A percentile compares a stretch with the other conserved stretches of the same genome.
Evolutionary conservation across 1,140 invertebrate genomes (phyloP).

Genomic region (Manduca sexta): DNA sequence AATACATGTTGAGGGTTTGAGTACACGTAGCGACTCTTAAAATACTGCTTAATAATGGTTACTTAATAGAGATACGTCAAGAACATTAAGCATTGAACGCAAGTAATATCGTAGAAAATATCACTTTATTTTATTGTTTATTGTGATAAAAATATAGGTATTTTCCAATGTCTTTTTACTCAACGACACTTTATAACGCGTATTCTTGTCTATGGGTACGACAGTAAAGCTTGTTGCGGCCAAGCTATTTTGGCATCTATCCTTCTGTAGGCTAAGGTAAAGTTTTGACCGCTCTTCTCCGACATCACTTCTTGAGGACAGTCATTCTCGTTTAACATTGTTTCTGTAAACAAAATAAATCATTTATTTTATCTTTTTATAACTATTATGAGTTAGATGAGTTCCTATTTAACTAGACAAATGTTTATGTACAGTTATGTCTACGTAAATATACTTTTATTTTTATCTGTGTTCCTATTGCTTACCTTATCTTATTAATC

Average conservation of each 20-base stretch:
- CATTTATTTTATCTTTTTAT: background rate
- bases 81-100: constrained; percentile 31
- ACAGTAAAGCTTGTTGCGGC: constrained; percentile 79
- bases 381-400: too few species aligned
- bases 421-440: too few species aligned
- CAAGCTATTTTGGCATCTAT: constrained; percentile 97
- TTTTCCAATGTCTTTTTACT: constrained; percentile 2
- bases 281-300: constrained; percentile 82
- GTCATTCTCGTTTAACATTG: constrained; percentile 87
- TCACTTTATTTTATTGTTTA: constrained; percentile 53
- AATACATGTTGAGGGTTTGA: constrained; percentile 24
- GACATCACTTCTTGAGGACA: constrained; percentile 91
- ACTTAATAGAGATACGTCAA: constrained; percentile 32
- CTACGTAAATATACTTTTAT: too few species aligned
- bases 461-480: too few species aligned
- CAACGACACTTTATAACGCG: background rate
- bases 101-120: constrained; percentile 63
- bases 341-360: constrained; percentile 81
- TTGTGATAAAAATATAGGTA: constrained; percentile 59
- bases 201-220: constrained; percentile 52
- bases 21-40: constrained; percentile 47
- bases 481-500: too few species aligned
- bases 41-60: constrained; percentile 55
- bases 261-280: constrained; percentile 94
- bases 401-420: too few species aligned